These are phyloP conservation scores for Plestiodon gilberti DNA, from an alignment of 2,113 vertebrate genomes.

Conservation along the genomic window DNA sequence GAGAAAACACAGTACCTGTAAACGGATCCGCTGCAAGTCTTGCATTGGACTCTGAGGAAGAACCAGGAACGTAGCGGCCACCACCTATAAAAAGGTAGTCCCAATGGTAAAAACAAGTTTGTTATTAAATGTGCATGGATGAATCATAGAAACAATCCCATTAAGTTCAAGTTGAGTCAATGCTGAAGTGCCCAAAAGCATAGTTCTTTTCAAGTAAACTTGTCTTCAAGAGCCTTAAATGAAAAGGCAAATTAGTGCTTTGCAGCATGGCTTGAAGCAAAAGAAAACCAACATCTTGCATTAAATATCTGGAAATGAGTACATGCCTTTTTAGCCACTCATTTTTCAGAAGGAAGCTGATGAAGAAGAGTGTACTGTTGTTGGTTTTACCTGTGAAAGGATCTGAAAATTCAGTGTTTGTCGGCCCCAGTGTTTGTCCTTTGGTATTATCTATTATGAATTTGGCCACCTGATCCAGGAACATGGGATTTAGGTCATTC, in stretches of 20 bases:
- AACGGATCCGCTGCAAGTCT: slow-evolving; percentile 88
- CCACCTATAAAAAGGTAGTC: slow-evolving; percentile 75
- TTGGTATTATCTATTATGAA: slow-evolving; percentile 98
- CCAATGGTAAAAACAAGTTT: not conserved
- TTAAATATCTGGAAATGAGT: not conserved
- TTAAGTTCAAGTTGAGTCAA: not conserved
- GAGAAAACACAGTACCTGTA: slow-evolving; percentile 80
- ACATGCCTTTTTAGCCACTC: not conserved
- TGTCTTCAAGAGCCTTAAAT: not conserved
- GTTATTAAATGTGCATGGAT: not conserved
- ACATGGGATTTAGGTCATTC: slow-evolving; percentile 95
- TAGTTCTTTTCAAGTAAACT: not conserved
- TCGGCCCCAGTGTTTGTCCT: slow-evolving; percentile 83
- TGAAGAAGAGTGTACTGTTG: not conserved
- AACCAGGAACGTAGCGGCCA: slow-evolving; percentile 93
- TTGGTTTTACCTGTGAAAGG: slow-evolving; percentile 93
- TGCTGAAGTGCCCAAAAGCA: not conserved
- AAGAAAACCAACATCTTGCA: not conserved
- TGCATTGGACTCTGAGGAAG: slow-evolving; percentile 69
- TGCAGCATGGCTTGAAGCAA: not conserved
- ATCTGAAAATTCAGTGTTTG: slow-evolving; percentile 80
- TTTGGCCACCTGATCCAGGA: slow-evolving; percentile 97
- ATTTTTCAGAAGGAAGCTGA: not conserved
- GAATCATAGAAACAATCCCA: not conserved
- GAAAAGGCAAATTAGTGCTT: not conserved